phyloP scores from a whole-genome alignment of 2,888 invertebrate genomes.

The Eretmocerus hayati region DNA sequence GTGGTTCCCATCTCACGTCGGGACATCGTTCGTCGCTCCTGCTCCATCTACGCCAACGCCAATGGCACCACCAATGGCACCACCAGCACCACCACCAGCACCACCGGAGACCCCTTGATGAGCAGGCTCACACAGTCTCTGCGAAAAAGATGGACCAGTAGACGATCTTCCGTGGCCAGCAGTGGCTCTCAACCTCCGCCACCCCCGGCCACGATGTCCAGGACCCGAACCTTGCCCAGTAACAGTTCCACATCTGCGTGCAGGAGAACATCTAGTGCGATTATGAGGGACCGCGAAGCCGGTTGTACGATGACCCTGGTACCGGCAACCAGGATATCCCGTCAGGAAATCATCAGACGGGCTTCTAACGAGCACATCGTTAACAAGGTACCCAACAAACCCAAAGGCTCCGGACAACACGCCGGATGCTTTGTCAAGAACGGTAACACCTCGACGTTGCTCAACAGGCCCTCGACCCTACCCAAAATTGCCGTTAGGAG shows the following conservation, averaged over 20 bases:
- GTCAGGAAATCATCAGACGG: constrained; percentile 39
- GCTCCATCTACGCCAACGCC: constrained; percentile 26
- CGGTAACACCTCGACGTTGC: not conserved
- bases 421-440: constrained; percentile 19
- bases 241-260: too few relatives aligned
- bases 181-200: constrained; percentile 25
- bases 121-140: constrained; percentile 27
- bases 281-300: constrained; percentile 17
- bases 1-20: constrained; percentile 30
- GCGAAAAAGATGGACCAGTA: constrained; percentile 26
- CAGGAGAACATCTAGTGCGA: constrained; percentile 25
- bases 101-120: constrained; percentile 22
- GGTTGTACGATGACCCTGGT: constrained; percentile 11
- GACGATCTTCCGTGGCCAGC: constrained; percentile 29
- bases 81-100: constrained; percentile 25
- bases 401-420: too few relatives aligned
- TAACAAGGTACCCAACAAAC: not conserved
- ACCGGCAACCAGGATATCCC: constrained; percentile 31
- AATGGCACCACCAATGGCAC: constrained; percentile 18
- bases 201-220: constrained; percentile 16
- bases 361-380: too few relatives aligned
- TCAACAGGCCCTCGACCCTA: constrained; percentile 37
- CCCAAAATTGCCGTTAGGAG: constrained; percentile 30
- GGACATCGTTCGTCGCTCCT: constrained; percentile 30
- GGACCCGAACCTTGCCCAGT: constrained; percentile 1